Base-by-base conservation (phyloP, 2,797 vertebrate species). In the Alosa sapidissima region DNA sequence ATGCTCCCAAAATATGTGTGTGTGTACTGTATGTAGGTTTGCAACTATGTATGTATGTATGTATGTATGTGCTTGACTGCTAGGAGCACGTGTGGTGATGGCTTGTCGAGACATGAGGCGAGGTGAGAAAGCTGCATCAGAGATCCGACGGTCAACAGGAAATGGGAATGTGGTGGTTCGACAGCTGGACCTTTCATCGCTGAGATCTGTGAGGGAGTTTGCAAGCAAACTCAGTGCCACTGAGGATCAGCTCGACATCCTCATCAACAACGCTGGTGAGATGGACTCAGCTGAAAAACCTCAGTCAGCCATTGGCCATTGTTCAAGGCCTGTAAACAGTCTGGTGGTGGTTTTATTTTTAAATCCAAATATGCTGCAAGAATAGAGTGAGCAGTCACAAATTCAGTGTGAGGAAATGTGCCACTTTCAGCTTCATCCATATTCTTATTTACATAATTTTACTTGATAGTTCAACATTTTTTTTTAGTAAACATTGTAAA, bases 191-290 rank as follows among this genome's bases (percentile, higher is more conserved):
- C 82, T 93, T 87, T 89, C 89, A 9, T 92, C 90, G 2, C 84
- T 92, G 0, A 19, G 9, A 8, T 91, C 91, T 2, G 90, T 93
- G 54, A 90, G 88, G 0, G 81, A 89, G 84, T 92, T 93, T 84
- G 87, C 82, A 49, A 21, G 83, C 84, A 86, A 87, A 62, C 88
- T 85, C 62, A 60, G 52, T 3, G 49, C 86, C 78, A 89, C 78
- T 10, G 92, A 93, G 68, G 58, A 84, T 8, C 82, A 88, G 14
- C 68, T 93, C 21, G 91, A 93, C 82, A 84, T 92, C 52, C 89
- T 93, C 47, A 88, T 93, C 68, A 93, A 93, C 85, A 93, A 93
- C 54, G 92, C 91, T 52, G 92, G 92, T 92, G 54, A 88, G 86
- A 83, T 6, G 21, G 33, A 3, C 33, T 72, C 33, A 72, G 68